phyloP scores from a whole-genome alignment of 2,113 vertebrate species.

The Pterocles gutturalis region DNA sequence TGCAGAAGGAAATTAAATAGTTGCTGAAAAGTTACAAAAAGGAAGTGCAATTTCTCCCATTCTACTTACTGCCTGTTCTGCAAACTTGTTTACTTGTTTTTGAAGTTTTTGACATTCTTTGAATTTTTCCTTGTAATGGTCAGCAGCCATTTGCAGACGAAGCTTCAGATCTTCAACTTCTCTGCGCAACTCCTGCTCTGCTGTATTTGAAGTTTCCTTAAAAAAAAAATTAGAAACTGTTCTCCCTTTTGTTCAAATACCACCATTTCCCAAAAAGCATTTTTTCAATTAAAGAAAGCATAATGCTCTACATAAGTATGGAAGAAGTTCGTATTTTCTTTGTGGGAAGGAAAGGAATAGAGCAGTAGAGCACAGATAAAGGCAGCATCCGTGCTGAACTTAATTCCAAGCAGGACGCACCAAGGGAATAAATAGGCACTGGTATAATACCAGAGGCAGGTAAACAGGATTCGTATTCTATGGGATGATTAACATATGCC shows the following conservation, averaged over 20 bases:
- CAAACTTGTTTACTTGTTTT: conserved; percentile 91
- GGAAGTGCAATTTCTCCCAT: background rate
- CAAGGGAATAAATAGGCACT: background rate
- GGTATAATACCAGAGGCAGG: background rate
- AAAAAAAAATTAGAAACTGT: background rate
- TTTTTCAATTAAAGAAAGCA: conserved; percentile 5
- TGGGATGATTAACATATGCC: background rate
- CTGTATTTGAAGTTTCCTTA: conserved; percentile 79
- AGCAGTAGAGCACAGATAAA: background rate
- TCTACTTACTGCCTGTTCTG: conserved; percentile 89
- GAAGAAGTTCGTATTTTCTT: background rate
- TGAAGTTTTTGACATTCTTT: conserved; percentile 97
- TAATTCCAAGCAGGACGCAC: background rate
- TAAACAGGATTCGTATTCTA: background rate
- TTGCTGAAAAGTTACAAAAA: background rate
- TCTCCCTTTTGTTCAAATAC: background rate
- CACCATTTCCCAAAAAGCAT: background rate
- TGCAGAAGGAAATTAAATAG: background rate
- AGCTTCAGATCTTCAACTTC: conserved; percentile 98
- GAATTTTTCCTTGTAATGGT: conserved; percentile 98
- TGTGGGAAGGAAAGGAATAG: background rate
- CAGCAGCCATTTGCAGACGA: conserved; percentile 96
- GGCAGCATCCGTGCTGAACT: background rate
- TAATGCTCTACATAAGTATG: background rate
- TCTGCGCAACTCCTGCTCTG: conserved; percentile 90